Conservation (phyloP, 2,113 vertebrate genomes). For the Upupa epops region DNA sequence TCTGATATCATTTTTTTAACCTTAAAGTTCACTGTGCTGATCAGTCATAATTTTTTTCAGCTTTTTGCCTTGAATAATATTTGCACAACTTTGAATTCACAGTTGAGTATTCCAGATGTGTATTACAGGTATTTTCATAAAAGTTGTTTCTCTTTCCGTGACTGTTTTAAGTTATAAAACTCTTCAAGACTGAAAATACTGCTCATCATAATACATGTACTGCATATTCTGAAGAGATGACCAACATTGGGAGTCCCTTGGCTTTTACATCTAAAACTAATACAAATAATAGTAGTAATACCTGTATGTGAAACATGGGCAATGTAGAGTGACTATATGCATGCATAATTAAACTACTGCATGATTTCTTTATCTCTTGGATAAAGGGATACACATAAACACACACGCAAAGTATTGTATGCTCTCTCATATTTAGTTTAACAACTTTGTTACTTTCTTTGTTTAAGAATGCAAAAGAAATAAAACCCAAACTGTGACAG, state of each 20-base stretch:
- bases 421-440: neutral
- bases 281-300: no score
- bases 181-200: neutral
- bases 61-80: neutral
- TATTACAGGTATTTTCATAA: neutral
- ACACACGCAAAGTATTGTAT: neutral
- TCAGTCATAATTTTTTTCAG: neutral
- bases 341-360: neutral
- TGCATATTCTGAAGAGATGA: neutral
- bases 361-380: neutral
- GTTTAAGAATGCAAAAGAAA: neutral
- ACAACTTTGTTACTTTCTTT: neutral
- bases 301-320: neutral
- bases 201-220: neutral
- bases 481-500: neutral
- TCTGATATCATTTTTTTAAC: neutral
- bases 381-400: neutral
- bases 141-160: neutral
- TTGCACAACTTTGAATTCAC: neutral
- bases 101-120: neutral
- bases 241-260: neutral
- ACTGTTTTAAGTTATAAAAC: neutral
- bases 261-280: neutral
- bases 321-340: neutral
- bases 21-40: neutral